Conservation (phyloP, 2,797 vertebrate species). For the Tauraco hartlaubi region DNA sequence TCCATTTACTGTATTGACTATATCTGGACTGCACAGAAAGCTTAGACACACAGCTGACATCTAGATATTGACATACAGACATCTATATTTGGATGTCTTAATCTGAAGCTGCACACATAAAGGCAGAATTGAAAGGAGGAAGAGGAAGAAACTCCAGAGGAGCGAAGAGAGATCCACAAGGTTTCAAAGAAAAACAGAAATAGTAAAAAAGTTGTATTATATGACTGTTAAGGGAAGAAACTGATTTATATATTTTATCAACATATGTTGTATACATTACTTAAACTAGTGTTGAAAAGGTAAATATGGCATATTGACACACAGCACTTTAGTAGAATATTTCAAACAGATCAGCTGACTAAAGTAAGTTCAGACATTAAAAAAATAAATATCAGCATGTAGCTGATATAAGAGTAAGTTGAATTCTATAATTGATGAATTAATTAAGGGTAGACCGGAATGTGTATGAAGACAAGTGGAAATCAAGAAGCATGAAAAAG, state of each 20-base stretch:
- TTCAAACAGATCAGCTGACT: constrained; percentile 43
- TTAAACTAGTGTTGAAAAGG: neutral
- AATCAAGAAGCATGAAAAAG: neutral
- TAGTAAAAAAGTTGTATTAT: neutral
- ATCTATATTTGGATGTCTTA: neutral
- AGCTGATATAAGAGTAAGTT: constrained; percentile 26
- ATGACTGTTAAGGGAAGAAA: neutral
- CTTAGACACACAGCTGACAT: neutral
- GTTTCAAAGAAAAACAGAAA: neutral
- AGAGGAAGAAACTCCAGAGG: neutral
- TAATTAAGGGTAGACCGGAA: constrained; percentile 40
- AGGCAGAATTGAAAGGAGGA: neutral
- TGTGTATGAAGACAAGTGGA: constrained; percentile 25
- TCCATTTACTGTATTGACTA: neutral
- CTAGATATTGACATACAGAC: neutral
- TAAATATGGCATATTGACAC: neutral
- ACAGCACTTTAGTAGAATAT: constrained; percentile 13
- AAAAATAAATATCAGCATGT: constrained; percentile 13
- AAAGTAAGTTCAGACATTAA: constrained; percentile 40
- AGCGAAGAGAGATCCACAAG: neutral
- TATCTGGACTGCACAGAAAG: neutral
- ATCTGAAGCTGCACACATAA: neutral
- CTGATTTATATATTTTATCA: neutral
- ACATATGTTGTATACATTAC: neutral
- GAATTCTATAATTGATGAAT: constrained; percentile 32